phyloP scores from a whole-genome alignment of 2,797 vertebrate species.

The Platalea minor region DNA sequence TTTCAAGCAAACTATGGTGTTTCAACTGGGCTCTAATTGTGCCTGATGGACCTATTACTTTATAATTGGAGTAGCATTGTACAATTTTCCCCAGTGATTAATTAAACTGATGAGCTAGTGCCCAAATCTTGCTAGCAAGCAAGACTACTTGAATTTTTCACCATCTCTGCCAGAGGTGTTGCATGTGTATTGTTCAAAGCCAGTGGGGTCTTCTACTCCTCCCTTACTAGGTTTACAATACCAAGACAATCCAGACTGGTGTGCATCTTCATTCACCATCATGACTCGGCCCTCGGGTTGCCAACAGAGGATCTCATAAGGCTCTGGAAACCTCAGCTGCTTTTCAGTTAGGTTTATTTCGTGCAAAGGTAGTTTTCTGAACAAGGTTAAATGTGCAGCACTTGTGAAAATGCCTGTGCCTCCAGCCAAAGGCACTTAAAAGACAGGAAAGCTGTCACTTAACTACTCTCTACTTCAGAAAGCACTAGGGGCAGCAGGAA shows the following conservation, averaged over 20 bases:
- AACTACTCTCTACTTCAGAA: constrained; percentile 50
- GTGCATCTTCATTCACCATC: neutral
- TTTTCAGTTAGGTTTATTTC: constrained; percentile 22
- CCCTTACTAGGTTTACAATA: constrained; percentile 50
- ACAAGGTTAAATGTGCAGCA: constrained; percentile 59
- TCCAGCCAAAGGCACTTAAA: constrained; percentile 47
- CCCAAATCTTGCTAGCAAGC: constrained; percentile 61
- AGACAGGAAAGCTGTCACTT: constrained; percentile 47
- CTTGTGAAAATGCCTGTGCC: constrained; percentile 45
- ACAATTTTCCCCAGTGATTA: constrained; percentile 81
- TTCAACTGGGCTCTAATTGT: constrained; percentile 84
- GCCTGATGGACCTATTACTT: constrained; percentile 85
- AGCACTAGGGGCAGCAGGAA: constrained; percentile 61
- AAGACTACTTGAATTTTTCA: constrained; percentile 66
- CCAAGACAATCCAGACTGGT: constrained; percentile 13
- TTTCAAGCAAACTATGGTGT: constrained; percentile 81
- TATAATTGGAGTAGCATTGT: constrained; percentile 78
- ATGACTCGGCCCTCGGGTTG: neutral
- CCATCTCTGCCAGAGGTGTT: constrained; percentile 30
- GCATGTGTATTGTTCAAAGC: constrained; percentile 14
- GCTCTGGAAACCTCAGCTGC: constrained; percentile 25
- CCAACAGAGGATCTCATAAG: constrained; percentile 1
- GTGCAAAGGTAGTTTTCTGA: constrained; percentile 62
- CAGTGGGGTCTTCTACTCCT: constrained; percentile 4
- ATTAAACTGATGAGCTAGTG: constrained; percentile 80